These are phyloP conservation scores for Tragelaphus scriptus DNA, from an alignment of 2,113 vertebrate species.

Conservation along the genomic window DNA sequence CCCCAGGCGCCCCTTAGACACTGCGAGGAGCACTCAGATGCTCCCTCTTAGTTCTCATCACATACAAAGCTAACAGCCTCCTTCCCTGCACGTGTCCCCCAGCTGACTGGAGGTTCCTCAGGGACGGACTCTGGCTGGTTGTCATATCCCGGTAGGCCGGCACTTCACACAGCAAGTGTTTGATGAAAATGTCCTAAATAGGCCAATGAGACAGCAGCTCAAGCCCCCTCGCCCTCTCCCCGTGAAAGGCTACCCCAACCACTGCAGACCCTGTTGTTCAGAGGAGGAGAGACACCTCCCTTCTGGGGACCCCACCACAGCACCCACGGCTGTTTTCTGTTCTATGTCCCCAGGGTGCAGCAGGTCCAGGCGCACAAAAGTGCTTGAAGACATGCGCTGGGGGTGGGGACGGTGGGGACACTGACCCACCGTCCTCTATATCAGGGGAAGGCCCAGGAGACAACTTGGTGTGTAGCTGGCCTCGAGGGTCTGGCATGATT, in stretches of 20 bases:
- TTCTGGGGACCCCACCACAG: not conserved
- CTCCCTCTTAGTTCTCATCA: not conserved
- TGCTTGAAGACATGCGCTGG: rapidly evolving
- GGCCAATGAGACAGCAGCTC: not conserved
- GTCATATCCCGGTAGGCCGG: rapidly evolving
- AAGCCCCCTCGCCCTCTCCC: not conserved
- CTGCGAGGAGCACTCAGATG: not conserved
- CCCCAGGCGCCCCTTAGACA: not conserved
- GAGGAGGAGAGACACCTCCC: not conserved
- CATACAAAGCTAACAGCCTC: not conserved
- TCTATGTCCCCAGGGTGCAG: rapidly evolving
- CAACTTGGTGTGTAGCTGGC: not conserved
- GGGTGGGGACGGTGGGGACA: not conserved
- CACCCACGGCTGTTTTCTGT: not conserved
- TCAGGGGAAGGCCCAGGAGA: not conserved
- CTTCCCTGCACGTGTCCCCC: not conserved
- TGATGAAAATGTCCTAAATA: not conserved
- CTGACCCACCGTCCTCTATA: rapidly evolving
- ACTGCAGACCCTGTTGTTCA: no score
- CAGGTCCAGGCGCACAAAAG: not conserved
- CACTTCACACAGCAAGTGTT: not conserved
- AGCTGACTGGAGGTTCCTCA: rapidly evolving
- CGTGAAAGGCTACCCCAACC: not conserved
- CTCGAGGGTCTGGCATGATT: not conserved
- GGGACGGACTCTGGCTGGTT: rapidly evolving